Base-by-base conservation (phyloP, 2,888 invertebrate species). In the Trachelus stipa region DNA sequence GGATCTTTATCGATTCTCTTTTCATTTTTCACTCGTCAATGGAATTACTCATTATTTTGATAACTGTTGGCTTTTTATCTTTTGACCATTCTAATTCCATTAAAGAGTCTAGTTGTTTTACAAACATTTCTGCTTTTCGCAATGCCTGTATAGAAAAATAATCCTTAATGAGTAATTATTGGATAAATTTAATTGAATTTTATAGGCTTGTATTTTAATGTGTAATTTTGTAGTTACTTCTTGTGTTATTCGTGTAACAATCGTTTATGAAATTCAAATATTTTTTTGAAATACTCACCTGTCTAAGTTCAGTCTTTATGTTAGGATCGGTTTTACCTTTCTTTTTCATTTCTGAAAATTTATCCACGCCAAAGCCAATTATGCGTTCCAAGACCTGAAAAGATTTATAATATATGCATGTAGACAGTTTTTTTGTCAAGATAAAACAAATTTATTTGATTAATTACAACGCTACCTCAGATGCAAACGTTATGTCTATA, bases 401-500 rank as follows among this genome's bases (percentile, higher is more conserved):
- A 23, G 23, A 56, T 56, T 56, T 56, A 15, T 56, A 56, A 56
- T 56, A 56, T 23, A 56, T 56, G 6, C 56, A 56, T 23, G 1
- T 23, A 56, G 23, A 56, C 23, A 23, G 9, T 23, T 23, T 23
- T 9, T 56, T 2, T 56, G 9, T 56, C 2, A 56, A 23, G 1
- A 23, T 56, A 56, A 56, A 56, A 56, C 56, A 9, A 23, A 56
- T 56, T 56, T 0, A 9, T 56, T 56, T 56, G 6, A 56, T 56
- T 56, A 23, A 56, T 9, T 23, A 9, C 2, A 23, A 23, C 15
- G 56, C 33, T 85, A 95, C 93, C 83, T 93, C 92, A 81, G 93
- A 93, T 0, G 94, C 92, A 76, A 95, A 93, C 31, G 92, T 92
- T 1, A 94, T 93, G 75, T 93, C 92, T 30, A 95, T 82, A 76